Base-by-base conservation (phyloP, 2,888 invertebrate genomes). In the Taenaris catops region DNA sequence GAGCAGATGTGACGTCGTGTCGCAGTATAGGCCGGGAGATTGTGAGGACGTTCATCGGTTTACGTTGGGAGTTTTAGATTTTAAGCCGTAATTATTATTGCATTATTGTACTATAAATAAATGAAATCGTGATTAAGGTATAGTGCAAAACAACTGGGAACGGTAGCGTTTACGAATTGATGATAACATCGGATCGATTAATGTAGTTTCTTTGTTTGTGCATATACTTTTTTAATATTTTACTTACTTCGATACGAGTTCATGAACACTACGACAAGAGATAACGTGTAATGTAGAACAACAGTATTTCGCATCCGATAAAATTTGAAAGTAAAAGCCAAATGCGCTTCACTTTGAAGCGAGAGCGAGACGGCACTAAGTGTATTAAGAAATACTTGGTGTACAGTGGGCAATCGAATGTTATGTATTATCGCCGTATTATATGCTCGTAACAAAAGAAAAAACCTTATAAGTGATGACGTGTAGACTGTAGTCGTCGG, bases 71-170 rank as follows among this genome's bases (percentile, higher is more conserved):
- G 70, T 66, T 58, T 55, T 81, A 81, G 67, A 64, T 63, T 40
- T 3, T 83, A 83, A 81, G 81, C 48, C 58, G 67, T 73, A 70
- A 71, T 68, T 74, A 74, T 73, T 66, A 76, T 78, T 80, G 78
- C 70, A 70, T 73, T 76, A 80, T 73, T 76, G 68, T 78, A 81
- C 56, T 72, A 62, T 80, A 79, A 69, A 73, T 53, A 53, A 50
- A 36, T 45, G 33, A 40, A 63, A 64, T 65, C 63, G 67, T 62
- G 60, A 64, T 67, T 84, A 84, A 79, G 75, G 63, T 62, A 78
- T 83, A 84, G 84, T 84, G 81, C 83, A 84, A 84, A 80, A 71
- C 64, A 68, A 74, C 78, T 84, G 84, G 84, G 84, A 81, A 83
- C 84, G 84, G 81, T 68, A 60, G 79, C 78, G 66, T 57, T 28